Conservation (phyloP, 2,888 invertebrate species). For the Apotomis capreana region DNA sequence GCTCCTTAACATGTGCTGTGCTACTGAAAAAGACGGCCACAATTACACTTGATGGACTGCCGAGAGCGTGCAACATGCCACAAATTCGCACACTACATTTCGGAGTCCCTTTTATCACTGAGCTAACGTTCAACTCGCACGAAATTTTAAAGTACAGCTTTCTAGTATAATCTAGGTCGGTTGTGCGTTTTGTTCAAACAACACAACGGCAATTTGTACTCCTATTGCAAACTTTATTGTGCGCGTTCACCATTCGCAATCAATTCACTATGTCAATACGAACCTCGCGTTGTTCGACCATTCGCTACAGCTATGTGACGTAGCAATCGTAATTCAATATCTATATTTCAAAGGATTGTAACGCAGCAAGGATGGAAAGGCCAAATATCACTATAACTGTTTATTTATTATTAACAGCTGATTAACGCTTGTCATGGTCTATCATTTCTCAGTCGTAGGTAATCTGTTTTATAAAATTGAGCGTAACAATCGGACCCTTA, state of each 20-base stretch:
- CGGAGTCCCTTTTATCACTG: neutral
- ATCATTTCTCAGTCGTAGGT: too few relatives aligned
- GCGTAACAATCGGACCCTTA: too few relatives aligned
- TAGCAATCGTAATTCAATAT: neutral
- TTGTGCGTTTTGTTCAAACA: neutral
- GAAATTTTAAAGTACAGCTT: neutral
- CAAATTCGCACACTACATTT: neutral
- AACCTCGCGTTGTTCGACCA: slow-evolving; percentile 17
- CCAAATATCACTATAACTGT: too few relatives aligned
- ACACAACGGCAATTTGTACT: slow-evolving; percentile 14
- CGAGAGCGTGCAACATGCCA: neutral
- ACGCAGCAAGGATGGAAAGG: neutral
- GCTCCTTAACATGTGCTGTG: slow-evolving; percentile 22
- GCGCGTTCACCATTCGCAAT: slow-evolving; percentile 24
- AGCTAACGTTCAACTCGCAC: neutral
- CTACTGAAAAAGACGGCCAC: slow-evolving; percentile 3
- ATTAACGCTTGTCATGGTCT: too few relatives aligned
- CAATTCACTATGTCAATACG: slow-evolving; percentile 31
- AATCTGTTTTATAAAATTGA: too few relatives aligned
- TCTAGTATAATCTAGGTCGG: neutral
- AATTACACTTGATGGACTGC: slow-evolving; percentile 4
- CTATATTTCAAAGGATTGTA: neutral
- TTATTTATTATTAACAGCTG: too few relatives aligned
- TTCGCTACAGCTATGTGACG: neutral
- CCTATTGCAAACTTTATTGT: slow-evolving; percentile 3